Evolutionary conservation across 2,797 vertebrate species (phyloP).

Genomic region (Schizopygopsis malacanthus): DNA sequence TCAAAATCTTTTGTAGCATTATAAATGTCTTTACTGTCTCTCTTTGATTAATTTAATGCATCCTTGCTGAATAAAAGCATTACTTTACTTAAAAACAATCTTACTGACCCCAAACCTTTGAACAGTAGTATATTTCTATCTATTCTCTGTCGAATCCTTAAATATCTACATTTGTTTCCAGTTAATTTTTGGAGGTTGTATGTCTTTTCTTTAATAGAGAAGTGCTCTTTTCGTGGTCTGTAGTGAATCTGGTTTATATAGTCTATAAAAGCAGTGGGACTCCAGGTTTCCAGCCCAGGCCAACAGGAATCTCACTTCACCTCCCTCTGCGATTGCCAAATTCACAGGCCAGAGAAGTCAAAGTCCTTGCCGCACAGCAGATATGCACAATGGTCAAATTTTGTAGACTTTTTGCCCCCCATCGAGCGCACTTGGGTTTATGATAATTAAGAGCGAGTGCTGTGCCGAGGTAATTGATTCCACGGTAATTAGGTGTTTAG

Average conservation of each 20-base stretch:
- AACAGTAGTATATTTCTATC: constrained; percentile 45
- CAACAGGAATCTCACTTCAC: constrained; percentile 27
- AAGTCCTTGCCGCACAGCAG: constrained; percentile 9
- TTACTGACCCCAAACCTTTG: neutral
- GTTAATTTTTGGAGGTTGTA: constrained; percentile 36
- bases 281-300: constrained; percentile 12
- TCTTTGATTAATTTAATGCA: neutral
- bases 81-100: neutral
- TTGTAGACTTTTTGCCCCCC: constrained; percentile 13
- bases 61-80: neutral
- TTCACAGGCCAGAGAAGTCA: constrained; percentile 20
- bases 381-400: constrained; percentile 27
- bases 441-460: constrained; percentile 44
- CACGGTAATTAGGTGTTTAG: constrained; percentile 49
- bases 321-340: constrained; percentile 25
- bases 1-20: neutral
- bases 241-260: constrained; percentile 55
- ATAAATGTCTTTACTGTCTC: neutral
- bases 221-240: constrained; percentile 33
- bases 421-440: constrained; percentile 6
- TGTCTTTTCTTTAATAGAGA: constrained; percentile 54
- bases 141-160: neutral
- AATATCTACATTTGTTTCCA: neutral
- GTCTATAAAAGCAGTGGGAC: constrained; percentile 51
- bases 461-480: constrained; percentile 54